Conservation (phyloP, 2,888 invertebrate genomes). For the Criorhina ranunculi region DNA sequence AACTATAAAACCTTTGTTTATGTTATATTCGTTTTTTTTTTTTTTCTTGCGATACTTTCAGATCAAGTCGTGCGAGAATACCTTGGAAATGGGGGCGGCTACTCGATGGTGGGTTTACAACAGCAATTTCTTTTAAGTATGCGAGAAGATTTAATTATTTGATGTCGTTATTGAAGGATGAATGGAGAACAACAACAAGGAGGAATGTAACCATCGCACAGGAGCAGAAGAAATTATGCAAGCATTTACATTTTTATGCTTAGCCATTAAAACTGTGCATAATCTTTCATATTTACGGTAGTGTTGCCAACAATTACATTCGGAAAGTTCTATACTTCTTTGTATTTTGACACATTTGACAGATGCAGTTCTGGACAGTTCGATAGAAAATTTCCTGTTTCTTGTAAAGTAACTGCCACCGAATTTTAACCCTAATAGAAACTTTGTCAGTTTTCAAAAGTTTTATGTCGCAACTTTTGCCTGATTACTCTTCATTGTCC, state of each 20-base stretch:
- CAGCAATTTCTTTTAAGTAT: constrained; percentile 32
- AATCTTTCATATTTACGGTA: not conserved
- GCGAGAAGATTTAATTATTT: constrained; percentile 52
- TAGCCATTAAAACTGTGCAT: constrained; percentile 30
- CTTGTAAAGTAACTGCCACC: too few relatives aligned
- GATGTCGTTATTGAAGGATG: constrained; percentile 5
- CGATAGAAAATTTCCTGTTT: too few relatives aligned
- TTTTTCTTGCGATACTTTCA: constrained; percentile 23
- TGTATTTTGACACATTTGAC: too few relatives aligned
- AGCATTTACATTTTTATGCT: constrained; percentile 42
- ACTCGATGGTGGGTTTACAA: constrained; percentile 1
- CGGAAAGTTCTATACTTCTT: not conserved
- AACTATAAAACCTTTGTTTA: constrained; percentile 39
- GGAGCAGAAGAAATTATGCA: not conserved
- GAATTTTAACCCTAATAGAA: too few relatives aligned
- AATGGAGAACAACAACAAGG: constrained; percentile 1
- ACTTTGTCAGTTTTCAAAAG: too few relatives aligned
- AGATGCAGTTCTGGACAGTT: too few relatives aligned
- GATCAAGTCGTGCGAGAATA: constrained; percentile 36
- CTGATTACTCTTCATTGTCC: too few relatives aligned
- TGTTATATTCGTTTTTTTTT: constrained; percentile 3
- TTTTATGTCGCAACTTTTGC: too few relatives aligned
- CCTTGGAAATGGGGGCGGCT: constrained; percentile 7
- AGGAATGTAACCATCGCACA: not conserved
- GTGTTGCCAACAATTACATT: constrained; percentile 13